Percentiles rank a stretch among this genome's conserved stretches.
phyloP scores from a whole-genome alignment of 1,140 invertebrate genomes.

The Dryas iulia region DNA sequence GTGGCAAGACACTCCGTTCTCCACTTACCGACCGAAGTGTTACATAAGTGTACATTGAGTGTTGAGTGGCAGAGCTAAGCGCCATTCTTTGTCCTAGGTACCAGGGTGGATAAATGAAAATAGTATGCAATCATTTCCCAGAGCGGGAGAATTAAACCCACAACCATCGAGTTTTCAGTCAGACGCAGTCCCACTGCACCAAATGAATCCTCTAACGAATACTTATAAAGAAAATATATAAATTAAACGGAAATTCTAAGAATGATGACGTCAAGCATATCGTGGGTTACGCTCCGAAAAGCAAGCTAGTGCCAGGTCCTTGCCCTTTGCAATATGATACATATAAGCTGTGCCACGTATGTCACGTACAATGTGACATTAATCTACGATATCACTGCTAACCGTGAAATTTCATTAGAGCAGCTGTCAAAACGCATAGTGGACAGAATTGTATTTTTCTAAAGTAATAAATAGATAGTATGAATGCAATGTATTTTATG shows the following conservation, averaged over 20 bases:
- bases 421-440: neutral
- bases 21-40: no score
- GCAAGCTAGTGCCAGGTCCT: constrained; percentile 10
- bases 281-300: constrained; percentile 17
- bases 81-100: no score
- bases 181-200: no score
- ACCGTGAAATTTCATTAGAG: neutral
- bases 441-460: neutral
- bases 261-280: neutral
- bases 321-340: constrained; percentile 14
- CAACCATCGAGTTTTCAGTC: no score
- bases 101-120: no score
- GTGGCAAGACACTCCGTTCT: no score
- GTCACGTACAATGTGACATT: constrained; percentile 9
- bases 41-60: no score
- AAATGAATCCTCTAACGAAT: no score
- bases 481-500: neutral
- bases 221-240: neutral
- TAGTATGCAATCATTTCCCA: no score
- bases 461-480: neutral
- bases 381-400: constrained; percentile 2
- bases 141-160: no score
- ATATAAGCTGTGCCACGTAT: neutral
- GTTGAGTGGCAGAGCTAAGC: no score
- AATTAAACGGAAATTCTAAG: neutral